phyloP scores from a whole-genome alignment of 2,888 invertebrate species.

The Leptodirus hochenwartii region DNA sequence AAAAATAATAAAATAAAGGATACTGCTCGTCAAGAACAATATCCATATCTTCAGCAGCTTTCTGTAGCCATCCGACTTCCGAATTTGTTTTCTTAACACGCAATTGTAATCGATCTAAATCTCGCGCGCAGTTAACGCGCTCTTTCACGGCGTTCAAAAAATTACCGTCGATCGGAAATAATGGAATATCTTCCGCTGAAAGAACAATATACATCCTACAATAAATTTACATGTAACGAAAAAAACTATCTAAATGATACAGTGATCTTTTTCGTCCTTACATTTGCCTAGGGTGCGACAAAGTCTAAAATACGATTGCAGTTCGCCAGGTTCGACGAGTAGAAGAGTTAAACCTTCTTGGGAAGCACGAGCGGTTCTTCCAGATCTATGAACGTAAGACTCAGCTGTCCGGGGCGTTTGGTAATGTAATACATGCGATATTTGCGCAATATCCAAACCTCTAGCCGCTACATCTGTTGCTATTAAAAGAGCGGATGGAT shows the following conservation, averaged over 20 bases:
- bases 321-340: conserved; percentile 78
- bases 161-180: conserved; percentile 57
- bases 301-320: conserved; percentile 58
- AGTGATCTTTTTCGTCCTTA: conserved; percentile 26
- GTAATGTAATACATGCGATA: conserved; percentile 93
- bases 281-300: conserved; percentile 72
- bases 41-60: conserved; percentile 79
- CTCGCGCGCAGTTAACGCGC: conserved; percentile 56
- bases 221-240: neutral
- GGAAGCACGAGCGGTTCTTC: conserved; percentile 83
- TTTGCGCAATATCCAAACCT: conserved; percentile 84
- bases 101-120: conserved; percentile 62
- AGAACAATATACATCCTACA: conserved; percentile 6
- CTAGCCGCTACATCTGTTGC: conserved; percentile 96
- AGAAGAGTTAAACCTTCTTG: conserved; percentile 82
- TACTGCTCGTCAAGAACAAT: conserved; percentile 64
- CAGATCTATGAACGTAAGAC: conserved; percentile 93
- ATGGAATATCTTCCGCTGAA: conserved; percentile 62
- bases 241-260: conserved; percentile 2
- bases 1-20: conserved; percentile 11
- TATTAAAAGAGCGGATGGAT: conserved; percentile 56
- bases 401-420: conserved; percentile 88
- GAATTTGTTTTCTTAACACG: conserved; percentile 40
- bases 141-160: conserved; percentile 46
- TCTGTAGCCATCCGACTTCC: conserved; percentile 70